Base-by-base conservation (phyloP, 2,888 invertebrate genomes). In the Ptycholaimellus sp. region DNA sequence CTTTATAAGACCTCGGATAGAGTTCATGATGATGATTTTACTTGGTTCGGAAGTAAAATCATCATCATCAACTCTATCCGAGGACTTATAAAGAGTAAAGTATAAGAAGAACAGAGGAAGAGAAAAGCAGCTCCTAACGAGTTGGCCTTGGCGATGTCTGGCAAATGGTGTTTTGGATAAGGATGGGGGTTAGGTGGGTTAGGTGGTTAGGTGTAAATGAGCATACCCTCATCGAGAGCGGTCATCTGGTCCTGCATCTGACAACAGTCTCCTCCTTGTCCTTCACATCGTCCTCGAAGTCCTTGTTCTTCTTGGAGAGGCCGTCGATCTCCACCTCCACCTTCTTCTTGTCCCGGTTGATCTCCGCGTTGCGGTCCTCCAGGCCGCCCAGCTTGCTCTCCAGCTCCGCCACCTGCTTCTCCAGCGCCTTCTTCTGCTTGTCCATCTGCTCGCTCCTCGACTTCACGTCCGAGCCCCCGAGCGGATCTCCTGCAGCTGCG, bases 301-400 rank as follows among this genome's bases (percentile, higher is more conserved):
- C 49, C 35, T 54, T 50, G 42, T 53, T 53, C 41, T 49, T 50
- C 47, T 53, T 51, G 46, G 54, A 53, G 42, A 85, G 70, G 48
- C 81, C 81, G 46, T 77, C 70, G 49, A 80, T 72, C 65, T 93
- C 90, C 62, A 80, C 80, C 56, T 93, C 90, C 64, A 85, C 69
- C 70, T 93, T 51, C 47, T 54, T 54, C 48, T 56, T 56, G 43
- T 48, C 47, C 35, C 51, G 47, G 31, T 42, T 42, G 33, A 55
- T 41, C 38, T 55, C 52, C 35, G 55, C 49, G 40, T 49, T 51
- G 33, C 50, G 46, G 40, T 56, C 51, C 36, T 54, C 54, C 41
- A 50, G 47, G 35, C 51, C 53, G 37, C 49, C 49, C 33, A 54
- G 45, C 32, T 44, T 48, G 59, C 93, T 90, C 42, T 51, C 51